Percentiles rank a stretch among this genome's conserved stretches.
phyloP scores from a whole-genome alignment of 2,113 vertebrate species.

The Sapajus apella region DNA sequence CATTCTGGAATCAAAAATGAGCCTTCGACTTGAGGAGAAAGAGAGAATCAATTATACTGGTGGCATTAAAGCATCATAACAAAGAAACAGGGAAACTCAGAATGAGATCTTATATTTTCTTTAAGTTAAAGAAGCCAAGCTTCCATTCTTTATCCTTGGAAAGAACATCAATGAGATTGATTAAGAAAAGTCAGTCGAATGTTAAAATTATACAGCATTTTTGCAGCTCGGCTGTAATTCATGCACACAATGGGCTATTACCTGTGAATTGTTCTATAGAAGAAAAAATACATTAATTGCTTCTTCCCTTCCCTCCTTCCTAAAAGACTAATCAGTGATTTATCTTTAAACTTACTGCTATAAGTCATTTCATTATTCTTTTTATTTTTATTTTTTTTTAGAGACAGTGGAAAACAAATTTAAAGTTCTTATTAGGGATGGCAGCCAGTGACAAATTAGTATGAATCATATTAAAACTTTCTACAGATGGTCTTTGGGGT shows the following conservation, averaged over 20 bases:
- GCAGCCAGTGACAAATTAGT: background rate
- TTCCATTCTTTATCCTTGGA: conserved; percentile 77
- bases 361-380: conserved; percentile 47
- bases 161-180: conserved; percentile 83
- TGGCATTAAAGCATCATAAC: conserved; percentile 76
- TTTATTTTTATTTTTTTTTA: background rate
- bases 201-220: conserved; percentile 81
- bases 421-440: background rate
- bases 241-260: conserved; percentile 78
- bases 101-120: conserved; percentile 81
- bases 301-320: conserved; percentile 68
- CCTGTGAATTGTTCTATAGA: conserved; percentile 66
- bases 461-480: background rate
- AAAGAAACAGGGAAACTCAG: conserved; percentile 71
- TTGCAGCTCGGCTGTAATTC: conserved; percentile 76
- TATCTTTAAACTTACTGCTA: conserved; percentile 71
- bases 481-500: background rate
- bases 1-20: conserved; percentile 75
- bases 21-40: conserved; percentile 67
- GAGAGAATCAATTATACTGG: conserved; percentile 70
- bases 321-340: conserved; percentile 76
- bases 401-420: background rate
- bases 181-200: conserved; percentile 77
- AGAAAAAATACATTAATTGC: conserved; percentile 81
- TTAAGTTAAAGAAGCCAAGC: conserved; percentile 78